phyloP scores from a whole-genome alignment of 2,113 vertebrate species.

The Pelobates fuscus region DNA sequence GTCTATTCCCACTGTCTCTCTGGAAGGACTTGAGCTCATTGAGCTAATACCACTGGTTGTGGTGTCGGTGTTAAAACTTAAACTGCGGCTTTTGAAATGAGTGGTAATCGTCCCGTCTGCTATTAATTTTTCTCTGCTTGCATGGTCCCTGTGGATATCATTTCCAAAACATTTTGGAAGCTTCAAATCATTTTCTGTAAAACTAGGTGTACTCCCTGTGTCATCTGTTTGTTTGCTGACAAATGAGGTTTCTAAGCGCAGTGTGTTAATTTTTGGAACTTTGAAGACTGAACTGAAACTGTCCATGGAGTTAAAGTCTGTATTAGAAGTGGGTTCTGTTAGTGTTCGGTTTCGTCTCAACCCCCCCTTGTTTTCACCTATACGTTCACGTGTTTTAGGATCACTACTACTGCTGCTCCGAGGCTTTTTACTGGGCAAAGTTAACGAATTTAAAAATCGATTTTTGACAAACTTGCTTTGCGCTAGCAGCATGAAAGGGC shows the following conservation, averaged over 20 bases:
- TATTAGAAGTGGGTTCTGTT: slow-evolving; percentile 84
- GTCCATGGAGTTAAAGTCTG: slow-evolving; percentile 75
- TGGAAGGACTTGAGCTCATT: slow-evolving; percentile 96
- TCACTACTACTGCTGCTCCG: slow-evolving; percentile 79
- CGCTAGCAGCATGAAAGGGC: slow-evolving; percentile 89
- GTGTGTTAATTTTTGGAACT: slow-evolving; percentile 84
- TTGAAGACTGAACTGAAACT: slow-evolving; percentile 79
- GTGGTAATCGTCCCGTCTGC: slow-evolving; percentile 80
- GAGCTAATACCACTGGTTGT: slow-evolving; percentile 98
- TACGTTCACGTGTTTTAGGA: slow-evolving; percentile 80
- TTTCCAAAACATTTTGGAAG: slow-evolving; percentile 71
- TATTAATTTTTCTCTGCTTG: slow-evolving; percentile 85
- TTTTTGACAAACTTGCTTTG: slow-evolving; percentile 90
- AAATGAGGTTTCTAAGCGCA: slow-evolving; percentile 90
- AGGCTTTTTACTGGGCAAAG: slow-evolving; percentile 92
- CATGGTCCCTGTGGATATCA: slow-evolving; percentile 81
- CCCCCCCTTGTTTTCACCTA: slow-evolving; percentile 76
- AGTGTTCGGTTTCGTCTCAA: slow-evolving; percentile 85
- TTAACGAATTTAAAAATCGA: slow-evolving; percentile 89
- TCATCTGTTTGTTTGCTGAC: slow-evolving; percentile 77
- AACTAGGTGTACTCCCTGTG: slow-evolving; percentile 78
- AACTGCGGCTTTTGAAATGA: slow-evolving; percentile 96
- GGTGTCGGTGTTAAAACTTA: slow-evolving; percentile 98
- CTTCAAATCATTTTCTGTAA: slow-evolving; percentile 75
- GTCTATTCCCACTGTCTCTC: slow-evolving; percentile 89